phyloP scores from a whole-genome alignment of 2,797 vertebrate genomes.

The Brotula barbata region DNA sequence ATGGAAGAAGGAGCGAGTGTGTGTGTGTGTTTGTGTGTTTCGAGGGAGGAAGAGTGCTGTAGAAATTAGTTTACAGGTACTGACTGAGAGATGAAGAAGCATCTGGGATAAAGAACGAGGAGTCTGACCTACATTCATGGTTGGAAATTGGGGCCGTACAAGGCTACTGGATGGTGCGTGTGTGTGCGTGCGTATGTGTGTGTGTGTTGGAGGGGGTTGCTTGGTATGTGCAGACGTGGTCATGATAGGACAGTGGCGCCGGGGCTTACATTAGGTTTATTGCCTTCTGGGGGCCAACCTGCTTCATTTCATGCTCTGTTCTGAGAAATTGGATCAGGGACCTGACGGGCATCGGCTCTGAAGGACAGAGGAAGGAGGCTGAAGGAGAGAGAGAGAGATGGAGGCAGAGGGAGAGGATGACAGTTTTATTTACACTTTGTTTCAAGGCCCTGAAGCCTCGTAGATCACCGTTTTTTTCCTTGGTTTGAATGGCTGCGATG shows the following conservation, averaged over 20 bases:
- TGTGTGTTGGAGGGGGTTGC: not conserved
- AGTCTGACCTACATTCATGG: conserved; percentile 59
- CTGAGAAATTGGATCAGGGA: conserved; percentile 50
- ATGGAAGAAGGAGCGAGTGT: no score
- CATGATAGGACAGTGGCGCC: conserved; percentile 19
- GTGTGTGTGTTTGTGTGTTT: no score
- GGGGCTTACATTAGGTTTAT: conserved; percentile 4
- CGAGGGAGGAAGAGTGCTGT: no score
- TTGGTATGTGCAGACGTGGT: not conserved
- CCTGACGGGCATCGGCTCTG: conserved; percentile 18
- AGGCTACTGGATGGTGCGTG: not conserved
- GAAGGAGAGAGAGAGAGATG: not conserved
- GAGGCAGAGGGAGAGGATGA: conserved; percentile 8
- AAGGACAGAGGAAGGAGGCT: not conserved
- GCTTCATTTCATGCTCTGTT: conserved; percentile 22
- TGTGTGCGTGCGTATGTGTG: conserved; percentile 3
- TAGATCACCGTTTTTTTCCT: not conserved
- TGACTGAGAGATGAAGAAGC: not conserved
- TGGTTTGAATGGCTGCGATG: not conserved
- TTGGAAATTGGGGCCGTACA: conserved; percentile 3
- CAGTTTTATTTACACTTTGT: conserved; percentile 27
- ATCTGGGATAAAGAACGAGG: not conserved
- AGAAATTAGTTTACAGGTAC: not conserved
- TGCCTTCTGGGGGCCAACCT: conserved; percentile 2
- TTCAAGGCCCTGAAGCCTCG: conserved; percentile 10